These are phyloP conservation scores for Periplaneta americana DNA, from an alignment of 1,140 invertebrate genomes.

Conservation along the genomic window DNA sequence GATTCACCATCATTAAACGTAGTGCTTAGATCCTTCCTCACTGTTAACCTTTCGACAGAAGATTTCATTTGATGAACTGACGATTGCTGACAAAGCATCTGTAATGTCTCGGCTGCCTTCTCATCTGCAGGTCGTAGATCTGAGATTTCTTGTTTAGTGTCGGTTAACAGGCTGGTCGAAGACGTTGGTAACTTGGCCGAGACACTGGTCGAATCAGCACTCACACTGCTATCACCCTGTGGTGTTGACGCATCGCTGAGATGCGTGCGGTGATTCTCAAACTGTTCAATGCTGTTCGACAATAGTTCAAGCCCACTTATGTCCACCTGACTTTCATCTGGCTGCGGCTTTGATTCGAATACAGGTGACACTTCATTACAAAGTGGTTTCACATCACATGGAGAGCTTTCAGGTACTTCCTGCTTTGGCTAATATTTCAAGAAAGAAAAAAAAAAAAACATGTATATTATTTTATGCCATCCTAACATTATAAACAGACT, in stretches of 20 bases:
- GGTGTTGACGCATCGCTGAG: background rate
- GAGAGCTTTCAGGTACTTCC: background rate
- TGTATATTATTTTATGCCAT: no score
- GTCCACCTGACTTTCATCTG: slow-evolving; percentile 34
- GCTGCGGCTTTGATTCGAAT: background rate
- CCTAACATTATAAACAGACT: no score
- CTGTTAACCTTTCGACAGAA: background rate
- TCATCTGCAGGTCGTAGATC: slow-evolving; percentile 4
- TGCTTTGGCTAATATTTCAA: background rate
- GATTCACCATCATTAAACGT: background rate
- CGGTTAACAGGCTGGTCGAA: background rate
- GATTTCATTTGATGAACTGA: background rate
- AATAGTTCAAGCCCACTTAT: slow-evolving; percentile 73
- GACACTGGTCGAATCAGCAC: background rate
- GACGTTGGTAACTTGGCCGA: background rate
- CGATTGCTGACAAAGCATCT: slow-evolving; percentile 10
- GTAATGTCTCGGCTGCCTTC: slow-evolving; percentile 14
- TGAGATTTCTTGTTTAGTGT: background rate
- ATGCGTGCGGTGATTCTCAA: slow-evolving; percentile 38
- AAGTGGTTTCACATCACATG: slow-evolving; percentile 2
- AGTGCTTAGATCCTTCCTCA: background rate
- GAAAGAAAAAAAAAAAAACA: background rate
- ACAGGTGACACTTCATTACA: slow-evolving; percentile 10
- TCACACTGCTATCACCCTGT: background rate
- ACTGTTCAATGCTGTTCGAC: slow-evolving; percentile 74